Percentiles rank a stretch among this genome's conserved stretches.
phyloP scores from a whole-genome alignment of 2,888 invertebrate species.

The Pyralis farinalis region DNA sequence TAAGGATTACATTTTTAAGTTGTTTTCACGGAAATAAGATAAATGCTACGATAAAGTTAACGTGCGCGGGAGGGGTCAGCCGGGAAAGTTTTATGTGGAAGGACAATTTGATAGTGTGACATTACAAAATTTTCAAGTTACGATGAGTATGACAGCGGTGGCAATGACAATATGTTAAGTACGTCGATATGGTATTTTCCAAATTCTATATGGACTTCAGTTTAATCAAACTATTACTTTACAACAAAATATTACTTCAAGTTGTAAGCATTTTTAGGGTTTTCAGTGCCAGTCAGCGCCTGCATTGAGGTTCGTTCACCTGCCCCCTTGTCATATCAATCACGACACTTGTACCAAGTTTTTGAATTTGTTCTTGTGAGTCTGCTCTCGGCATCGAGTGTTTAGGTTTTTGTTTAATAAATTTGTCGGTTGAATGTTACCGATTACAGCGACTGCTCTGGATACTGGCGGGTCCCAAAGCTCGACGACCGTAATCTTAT shows the following conservation, averaged over 20 bases:
- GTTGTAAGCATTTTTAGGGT: constrained; percentile 53
- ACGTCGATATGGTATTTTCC: constrained; percentile 27
- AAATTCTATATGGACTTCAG: constrained; percentile 48
- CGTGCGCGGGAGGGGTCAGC: constrained; percentile 36
- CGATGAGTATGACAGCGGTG: constrained; percentile 7
- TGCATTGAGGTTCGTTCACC: constrained; percentile 51
- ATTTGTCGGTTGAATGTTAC: constrained; percentile 5
- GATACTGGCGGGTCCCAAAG: constrained; percentile 27
- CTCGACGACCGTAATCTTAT: constrained; percentile 66
- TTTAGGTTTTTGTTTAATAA: constrained; percentile 2
- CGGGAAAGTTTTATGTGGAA: constrained; percentile 42
- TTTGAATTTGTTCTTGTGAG: constrained; percentile 13
- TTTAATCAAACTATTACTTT: too few species aligned
- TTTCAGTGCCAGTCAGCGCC: constrained; percentile 47
- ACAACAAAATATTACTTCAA: constrained; percentile 49
- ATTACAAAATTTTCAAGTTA: constrained; percentile 4
- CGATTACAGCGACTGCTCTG: constrained; percentile 17
- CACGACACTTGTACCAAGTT: constrained; percentile 31
- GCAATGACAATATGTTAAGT: constrained; percentile 8
- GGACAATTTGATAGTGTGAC: constrained; percentile 21
- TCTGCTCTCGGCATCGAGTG: constrained; percentile 14
- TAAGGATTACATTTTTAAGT: constrained; percentile 49
- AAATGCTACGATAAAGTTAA: constrained; percentile 59
- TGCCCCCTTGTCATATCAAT: constrained; percentile 40
- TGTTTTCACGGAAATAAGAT: constrained; percentile 69